phyloP scores from a whole-genome alignment of 2,888 invertebrate genomes.

The Dermolepida albohirtum region DNA sequence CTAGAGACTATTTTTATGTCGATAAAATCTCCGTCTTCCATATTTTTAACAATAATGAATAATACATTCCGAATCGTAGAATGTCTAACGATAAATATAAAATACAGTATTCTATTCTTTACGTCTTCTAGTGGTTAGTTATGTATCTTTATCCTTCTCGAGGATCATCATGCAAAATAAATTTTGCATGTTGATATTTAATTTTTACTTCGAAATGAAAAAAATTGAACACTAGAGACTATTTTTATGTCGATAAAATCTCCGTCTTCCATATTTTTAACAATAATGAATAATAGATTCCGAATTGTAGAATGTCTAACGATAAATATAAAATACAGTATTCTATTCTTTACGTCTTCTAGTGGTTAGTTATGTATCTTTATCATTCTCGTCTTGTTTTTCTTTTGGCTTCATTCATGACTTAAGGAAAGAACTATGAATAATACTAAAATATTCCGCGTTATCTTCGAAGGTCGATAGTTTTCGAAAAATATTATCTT shows the following conservation, averaged over 20 bases:
- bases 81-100: background rate
- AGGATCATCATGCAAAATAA: too few species aligned
- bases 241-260: slow-evolving; percentile 25
- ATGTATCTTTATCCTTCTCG: too few species aligned
- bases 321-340: background rate
- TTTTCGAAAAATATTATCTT: too few species aligned
- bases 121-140: too few species aligned
- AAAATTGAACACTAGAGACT: background rate
- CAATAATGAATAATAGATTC: slow-evolving; percentile 7
- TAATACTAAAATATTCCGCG: too few species aligned
- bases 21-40: slow-evolving; percentile 30
- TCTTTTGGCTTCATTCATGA: too few species aligned
- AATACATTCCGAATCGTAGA: slow-evolving; percentile 1
- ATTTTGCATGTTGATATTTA: slow-evolving; percentile 13
- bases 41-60: slow-evolving; percentile 13
- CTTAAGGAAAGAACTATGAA: too few species aligned
- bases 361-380: too few species aligned
- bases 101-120: too few species aligned
- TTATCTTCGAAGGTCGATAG: too few species aligned
- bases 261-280: slow-evolving; percentile 28
- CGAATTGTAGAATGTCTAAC: background rate
- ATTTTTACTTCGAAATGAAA: slow-evolving; percentile 10
- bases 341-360: too few species aligned
- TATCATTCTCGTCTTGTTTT: too few species aligned
- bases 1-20: slow-evolving; percentile 12